phyloP scores from a whole-genome alignment of 2,797 vertebrate species.

The Falco biarmicus region DNA sequence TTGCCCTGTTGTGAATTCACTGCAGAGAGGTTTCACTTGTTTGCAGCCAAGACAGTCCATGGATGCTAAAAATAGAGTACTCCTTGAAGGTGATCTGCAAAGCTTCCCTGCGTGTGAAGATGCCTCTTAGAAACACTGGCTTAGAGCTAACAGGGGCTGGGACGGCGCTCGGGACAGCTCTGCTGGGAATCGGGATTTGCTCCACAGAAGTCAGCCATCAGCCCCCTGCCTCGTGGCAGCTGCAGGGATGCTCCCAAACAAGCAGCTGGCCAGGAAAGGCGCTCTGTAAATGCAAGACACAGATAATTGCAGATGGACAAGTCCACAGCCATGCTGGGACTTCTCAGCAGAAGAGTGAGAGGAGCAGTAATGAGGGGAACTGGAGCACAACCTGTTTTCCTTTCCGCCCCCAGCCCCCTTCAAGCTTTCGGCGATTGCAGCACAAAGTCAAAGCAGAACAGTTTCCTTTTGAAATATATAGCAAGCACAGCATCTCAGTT shows the following conservation, averaged over 20 bases:
- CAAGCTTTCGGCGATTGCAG: background rate
- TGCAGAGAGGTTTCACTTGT: background rate
- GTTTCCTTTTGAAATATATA: background rate
- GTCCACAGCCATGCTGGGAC: background rate
- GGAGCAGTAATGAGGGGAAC: background rate
- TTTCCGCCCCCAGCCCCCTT: background rate
- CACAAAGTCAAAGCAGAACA: constrained; percentile 1
- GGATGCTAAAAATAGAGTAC: constrained; percentile 25
- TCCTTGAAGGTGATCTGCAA: constrained; percentile 33
- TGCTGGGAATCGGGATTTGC: background rate
- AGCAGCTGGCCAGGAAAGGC: background rate
- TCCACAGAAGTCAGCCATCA: fast-evolving
- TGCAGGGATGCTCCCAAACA: background rate
- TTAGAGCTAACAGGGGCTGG: background rate
- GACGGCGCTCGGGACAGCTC: fast-evolving
- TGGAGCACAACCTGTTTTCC: background rate
- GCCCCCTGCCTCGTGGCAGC: background rate
- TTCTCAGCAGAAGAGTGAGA: background rate
- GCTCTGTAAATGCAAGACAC: background rate
- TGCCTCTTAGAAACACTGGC: background rate
- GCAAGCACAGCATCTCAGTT: background rate
- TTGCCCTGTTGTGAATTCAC: background rate
- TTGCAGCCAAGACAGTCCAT: background rate
- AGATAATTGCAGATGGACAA: background rate
- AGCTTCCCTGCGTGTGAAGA: background rate